phyloP scores from a whole-genome alignment of 2,113 vertebrate species.

The Serilophus lunatus region DNA sequence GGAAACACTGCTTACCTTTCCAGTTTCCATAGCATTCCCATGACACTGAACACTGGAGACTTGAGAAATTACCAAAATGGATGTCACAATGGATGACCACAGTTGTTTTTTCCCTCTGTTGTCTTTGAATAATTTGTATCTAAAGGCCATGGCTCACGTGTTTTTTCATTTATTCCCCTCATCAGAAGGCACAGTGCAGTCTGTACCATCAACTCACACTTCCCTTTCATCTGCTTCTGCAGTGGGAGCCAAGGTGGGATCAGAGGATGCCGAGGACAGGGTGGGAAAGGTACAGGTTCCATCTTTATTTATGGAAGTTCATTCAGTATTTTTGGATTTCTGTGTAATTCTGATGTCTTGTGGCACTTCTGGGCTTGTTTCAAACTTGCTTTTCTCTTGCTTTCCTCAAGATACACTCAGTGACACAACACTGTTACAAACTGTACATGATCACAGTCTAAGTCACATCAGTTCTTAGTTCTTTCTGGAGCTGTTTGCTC shows the following conservation, averaged over 20 bases:
- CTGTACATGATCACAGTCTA: no score
- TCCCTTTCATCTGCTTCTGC: neutral
- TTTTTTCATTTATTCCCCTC: neutral
- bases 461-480: neutral
- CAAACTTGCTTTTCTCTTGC: neutral
- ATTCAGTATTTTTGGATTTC: neutral
- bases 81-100: neutral
- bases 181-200: neutral
- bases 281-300: conserved; percentile 20
- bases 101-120: neutral
- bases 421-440: neutral
- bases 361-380: neutral
- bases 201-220: neutral
- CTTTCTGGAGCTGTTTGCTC: neutral
- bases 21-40: conserved; percentile 33
- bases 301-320: neutral
- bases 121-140: neutral
- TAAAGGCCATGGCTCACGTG: neutral
- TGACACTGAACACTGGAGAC: neutral
- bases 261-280: neutral
- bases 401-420: neutral
- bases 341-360: neutral
- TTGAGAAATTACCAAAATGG: neutral
- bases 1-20: conserved; percentile 31
- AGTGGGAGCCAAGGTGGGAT: neutral